These are phyloP conservation scores for Brevimyrus niger DNA, from an alignment of 2,113 vertebrate genomes.

Conservation along the genomic window DNA sequence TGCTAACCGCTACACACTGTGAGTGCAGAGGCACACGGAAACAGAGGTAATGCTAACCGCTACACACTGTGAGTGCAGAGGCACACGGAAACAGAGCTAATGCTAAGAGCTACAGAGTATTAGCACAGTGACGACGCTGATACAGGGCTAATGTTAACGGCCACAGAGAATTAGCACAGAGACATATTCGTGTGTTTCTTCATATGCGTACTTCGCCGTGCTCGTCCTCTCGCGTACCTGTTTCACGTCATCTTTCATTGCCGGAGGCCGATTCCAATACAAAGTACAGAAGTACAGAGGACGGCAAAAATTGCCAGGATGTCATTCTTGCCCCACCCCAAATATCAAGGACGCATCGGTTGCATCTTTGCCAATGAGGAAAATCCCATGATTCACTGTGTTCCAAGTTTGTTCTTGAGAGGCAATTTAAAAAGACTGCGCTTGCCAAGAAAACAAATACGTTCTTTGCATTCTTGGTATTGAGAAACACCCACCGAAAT, in stretches of 20 bases:
- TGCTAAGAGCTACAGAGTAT: neutral
- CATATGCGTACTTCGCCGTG: too few relatives aligned
- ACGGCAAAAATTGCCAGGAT: too few relatives aligned
- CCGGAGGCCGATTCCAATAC: too few relatives aligned
- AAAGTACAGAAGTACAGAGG: neutral
- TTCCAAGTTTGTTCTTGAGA: too few relatives aligned
- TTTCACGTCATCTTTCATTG: too few relatives aligned
- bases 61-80: neutral
- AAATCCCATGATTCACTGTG: too few relatives aligned
- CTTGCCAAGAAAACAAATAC: neutral
- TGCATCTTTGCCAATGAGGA: too few relatives aligned
- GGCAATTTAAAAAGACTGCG: too few relatives aligned
- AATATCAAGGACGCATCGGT: too few relatives aligned
- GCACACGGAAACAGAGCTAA: neutral
- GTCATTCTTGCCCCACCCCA: too few relatives aligned
- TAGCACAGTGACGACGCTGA: neutral
- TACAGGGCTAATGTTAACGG: neutral
- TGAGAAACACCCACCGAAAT: neutral
- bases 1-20: neutral
- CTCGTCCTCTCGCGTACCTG: too few relatives aligned
- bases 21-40: neutral
- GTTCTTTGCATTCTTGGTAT: too few relatives aligned
- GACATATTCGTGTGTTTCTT: neutral
- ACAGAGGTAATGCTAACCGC: neutral
- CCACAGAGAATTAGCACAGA: neutral